These are phyloP conservation scores for Augochlorella aurata DNA, from an alignment of 2,888 invertebrate species.

Conservation along the genomic window DNA sequence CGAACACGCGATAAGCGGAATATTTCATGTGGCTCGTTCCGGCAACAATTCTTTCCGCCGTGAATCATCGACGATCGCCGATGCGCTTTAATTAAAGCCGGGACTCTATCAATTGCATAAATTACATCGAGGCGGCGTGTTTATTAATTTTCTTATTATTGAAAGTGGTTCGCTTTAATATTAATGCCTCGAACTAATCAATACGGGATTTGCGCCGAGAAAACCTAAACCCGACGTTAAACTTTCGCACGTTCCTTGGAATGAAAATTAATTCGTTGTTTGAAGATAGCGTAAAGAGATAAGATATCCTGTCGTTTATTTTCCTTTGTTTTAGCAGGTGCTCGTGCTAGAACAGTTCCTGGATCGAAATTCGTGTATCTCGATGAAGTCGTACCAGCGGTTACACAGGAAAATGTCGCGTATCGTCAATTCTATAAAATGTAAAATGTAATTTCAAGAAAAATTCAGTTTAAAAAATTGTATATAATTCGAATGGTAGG, in stretches of 20 bases:
- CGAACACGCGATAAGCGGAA: constrained; percentile 46
- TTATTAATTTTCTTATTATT: not conserved
- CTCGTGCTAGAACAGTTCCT: no score
- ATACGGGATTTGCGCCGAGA: not conserved
- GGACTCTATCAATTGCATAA: not conserved
- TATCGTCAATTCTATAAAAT: no score
- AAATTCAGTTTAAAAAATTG: no score
- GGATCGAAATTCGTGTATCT: no score
- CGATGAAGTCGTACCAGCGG: no score
- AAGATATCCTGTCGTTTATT: no score
- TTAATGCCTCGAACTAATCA: not conserved
- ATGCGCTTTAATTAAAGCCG: constrained; percentile 1
- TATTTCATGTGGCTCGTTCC: constrained; percentile 16
- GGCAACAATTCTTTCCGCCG: constrained; percentile 2
- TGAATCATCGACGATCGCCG: constrained; percentile 11
- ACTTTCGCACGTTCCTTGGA: not conserved
- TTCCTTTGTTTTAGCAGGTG: no score
- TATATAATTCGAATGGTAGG: no score
- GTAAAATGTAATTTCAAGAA: no score
- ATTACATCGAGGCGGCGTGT: not conserved
- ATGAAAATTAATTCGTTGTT: not conserved
- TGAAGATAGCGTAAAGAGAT: no score
- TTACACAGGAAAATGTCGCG: no score
- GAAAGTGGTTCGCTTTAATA: constrained; percentile 9
- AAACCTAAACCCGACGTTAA: not conserved